Conservation (phyloP, 1,140 invertebrate genomes). For the Atta cephalotes region DNA sequence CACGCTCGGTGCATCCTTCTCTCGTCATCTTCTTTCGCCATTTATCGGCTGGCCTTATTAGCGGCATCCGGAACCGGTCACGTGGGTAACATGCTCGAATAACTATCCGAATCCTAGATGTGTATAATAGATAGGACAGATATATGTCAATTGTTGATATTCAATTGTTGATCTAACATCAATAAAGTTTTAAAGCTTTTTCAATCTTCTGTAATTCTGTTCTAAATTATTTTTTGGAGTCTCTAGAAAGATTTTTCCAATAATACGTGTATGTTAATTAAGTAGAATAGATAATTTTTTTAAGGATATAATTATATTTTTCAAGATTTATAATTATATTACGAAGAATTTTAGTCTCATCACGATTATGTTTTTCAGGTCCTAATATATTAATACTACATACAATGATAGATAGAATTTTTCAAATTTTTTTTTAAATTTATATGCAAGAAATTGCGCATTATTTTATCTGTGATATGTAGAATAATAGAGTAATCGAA, state of each 20-base stretch:
- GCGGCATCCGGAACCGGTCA: slow-evolving; percentile 17
- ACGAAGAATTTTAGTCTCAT: background rate
- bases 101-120: slow-evolving; percentile 2
- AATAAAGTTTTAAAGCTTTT: background rate
- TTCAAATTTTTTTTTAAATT: background rate
- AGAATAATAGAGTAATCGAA: background rate
- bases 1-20: slow-evolving; percentile 51
- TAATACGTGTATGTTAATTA: background rate
- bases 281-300: background rate
- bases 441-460: background rate
- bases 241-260: background rate
- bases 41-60: slow-evolving; percentile 67
- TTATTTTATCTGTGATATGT: background rate
- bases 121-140: background rate
- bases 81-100: slow-evolving; percentile 12
- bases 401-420: background rate
- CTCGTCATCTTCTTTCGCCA: slow-evolving; percentile 51
- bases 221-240: background rate
- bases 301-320: background rate
- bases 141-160: background rate
- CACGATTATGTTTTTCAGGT: background rate
- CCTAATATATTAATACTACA: background rate
- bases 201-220: background rate
- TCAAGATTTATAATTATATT: background rate
- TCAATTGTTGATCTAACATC: background rate